Conservation (phyloP, 1,140 invertebrate species). For the Cotesia typhae region DNA sequence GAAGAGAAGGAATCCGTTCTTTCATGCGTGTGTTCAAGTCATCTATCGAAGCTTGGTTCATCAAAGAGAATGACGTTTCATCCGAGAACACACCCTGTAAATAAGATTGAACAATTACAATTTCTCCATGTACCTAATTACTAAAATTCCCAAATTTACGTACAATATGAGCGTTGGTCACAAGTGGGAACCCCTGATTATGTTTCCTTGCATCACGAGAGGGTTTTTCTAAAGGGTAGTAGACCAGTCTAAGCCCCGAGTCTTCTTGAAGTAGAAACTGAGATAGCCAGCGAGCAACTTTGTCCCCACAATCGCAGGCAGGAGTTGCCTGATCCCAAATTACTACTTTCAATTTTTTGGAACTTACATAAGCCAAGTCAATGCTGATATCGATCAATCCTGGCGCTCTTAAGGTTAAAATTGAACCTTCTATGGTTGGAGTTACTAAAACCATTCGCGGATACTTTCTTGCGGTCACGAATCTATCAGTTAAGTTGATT, state of each 20-base stretch:
- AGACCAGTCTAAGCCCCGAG: constrained; percentile 68
- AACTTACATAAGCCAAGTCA: constrained; percentile 64
- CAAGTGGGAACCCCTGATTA: constrained; percentile 49
- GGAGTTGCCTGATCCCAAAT: constrained; percentile 66
- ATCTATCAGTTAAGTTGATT: constrained; percentile 63
- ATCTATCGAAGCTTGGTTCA: constrained; percentile 71
- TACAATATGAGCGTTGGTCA: constrained; percentile 49
- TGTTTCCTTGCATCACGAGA: constrained; percentile 47
- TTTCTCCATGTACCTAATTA: too few species aligned
- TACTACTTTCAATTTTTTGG: constrained; percentile 56
- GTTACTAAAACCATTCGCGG: constrained; percentile 66
- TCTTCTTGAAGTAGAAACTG: constrained; percentile 68
- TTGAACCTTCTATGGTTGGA: constrained; percentile 27
- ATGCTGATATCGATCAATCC: constrained; percentile 64
- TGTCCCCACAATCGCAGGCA: constrained; percentile 71
- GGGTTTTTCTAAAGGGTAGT: constrained; percentile 66
- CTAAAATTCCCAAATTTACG: constrained; percentile 21
- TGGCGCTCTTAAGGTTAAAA: constrained; percentile 28
- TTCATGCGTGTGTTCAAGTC: constrained; percentile 71
- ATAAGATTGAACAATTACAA: constrained; percentile 3
- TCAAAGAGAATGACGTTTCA: constrained; percentile 68
- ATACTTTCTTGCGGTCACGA: constrained; percentile 65
- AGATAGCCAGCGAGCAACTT: constrained; percentile 71
- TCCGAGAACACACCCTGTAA: constrained; percentile 70
- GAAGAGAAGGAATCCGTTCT: constrained; percentile 64